Conservation (phyloP, 2,113 vertebrate species). For the Leptobrachium leishanense region DNA sequence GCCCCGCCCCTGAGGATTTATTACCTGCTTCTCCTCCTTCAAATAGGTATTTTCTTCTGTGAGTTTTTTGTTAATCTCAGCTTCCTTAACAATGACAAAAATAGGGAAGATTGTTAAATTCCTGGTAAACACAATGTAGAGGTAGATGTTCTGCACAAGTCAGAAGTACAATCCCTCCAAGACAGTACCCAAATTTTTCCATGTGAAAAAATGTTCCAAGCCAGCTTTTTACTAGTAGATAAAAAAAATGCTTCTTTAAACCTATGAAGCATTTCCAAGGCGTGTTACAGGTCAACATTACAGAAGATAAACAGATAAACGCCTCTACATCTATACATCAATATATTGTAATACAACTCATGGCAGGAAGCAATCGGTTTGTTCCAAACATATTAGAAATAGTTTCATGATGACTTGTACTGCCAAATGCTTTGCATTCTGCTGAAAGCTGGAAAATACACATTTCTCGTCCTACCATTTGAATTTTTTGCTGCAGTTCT, state of each 20-base stretch:
- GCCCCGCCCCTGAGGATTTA: not conserved
- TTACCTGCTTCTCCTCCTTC: constrained; percentile 83
- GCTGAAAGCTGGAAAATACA: not conserved
- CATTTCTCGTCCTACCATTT: constrained; percentile 69
- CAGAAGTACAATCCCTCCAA: too few relatives aligned
- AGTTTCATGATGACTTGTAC: not conserved
- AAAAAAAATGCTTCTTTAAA: constrained; percentile 7
- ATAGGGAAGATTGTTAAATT: constrained; percentile 13
- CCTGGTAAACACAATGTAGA: too few relatives aligned
- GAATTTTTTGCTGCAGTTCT: constrained; percentile 78
- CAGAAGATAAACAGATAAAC: not conserved
- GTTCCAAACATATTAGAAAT: constrained; percentile 12
- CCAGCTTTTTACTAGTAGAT: too few relatives aligned
- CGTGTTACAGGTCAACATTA: too few relatives aligned
- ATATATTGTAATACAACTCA: not conserved
- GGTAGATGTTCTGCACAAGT: too few relatives aligned
- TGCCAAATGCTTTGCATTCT: constrained; percentile 13
- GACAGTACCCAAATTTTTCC: too few relatives aligned
- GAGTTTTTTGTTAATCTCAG: constrained; percentile 77
- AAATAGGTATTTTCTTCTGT: constrained; percentile 69
- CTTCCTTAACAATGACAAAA: constrained; percentile 70
- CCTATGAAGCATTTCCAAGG: not conserved
- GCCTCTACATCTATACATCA: not conserved
- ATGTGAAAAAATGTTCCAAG: too few relatives aligned
- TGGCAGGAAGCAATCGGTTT: constrained; percentile 21